A percentile compares a stretch with the other conserved stretches of the same genome.
Conservation (phyloP, 1,140 invertebrate species). For the Drosophila grimshawi region DNA sequence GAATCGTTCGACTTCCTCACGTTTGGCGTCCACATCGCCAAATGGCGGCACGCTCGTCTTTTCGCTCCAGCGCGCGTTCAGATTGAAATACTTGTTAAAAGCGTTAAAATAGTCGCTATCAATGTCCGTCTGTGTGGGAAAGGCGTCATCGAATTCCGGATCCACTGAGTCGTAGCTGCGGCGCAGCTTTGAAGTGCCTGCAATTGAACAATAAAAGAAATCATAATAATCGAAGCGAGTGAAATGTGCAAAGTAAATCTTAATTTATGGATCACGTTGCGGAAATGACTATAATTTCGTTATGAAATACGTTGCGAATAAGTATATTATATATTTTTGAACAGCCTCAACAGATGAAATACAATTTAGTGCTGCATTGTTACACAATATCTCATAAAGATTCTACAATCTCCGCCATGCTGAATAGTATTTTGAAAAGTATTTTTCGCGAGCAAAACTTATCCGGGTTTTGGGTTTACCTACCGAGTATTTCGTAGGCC, state of each 20-base stretch:
- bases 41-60: constrained; percentile 94
- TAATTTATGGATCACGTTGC: too few relatives aligned
- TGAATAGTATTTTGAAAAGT: too few relatives aligned
- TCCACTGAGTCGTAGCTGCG: constrained; percentile 98
- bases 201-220: not conserved
- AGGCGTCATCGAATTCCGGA: constrained; percentile 95
- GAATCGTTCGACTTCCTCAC: constrained; percentile 93
- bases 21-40: constrained; percentile 89
- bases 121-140: constrained; percentile 91
- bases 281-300: too few relatives aligned
- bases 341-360: too few relatives aligned
- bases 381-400: too few relatives aligned
- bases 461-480: constrained; percentile 19
- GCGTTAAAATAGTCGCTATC: constrained; percentile 94
- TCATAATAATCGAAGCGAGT: too few relatives aligned
- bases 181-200: constrained; percentile 92
- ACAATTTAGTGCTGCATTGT: too few relatives aligned
- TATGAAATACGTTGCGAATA: too few relatives aligned
- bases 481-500: constrained; percentile 91
- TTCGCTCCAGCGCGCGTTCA: constrained; percentile 96
- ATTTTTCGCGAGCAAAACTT: not conserved
- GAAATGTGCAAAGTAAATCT: too few relatives aligned
- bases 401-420: too few relatives aligned
- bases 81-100: constrained; percentile 92
- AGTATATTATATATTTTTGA: too few relatives aligned